phyloP scores from a whole-genome alignment of 2,888 invertebrate genomes.

The Drosophila kuntzei region DNA sequence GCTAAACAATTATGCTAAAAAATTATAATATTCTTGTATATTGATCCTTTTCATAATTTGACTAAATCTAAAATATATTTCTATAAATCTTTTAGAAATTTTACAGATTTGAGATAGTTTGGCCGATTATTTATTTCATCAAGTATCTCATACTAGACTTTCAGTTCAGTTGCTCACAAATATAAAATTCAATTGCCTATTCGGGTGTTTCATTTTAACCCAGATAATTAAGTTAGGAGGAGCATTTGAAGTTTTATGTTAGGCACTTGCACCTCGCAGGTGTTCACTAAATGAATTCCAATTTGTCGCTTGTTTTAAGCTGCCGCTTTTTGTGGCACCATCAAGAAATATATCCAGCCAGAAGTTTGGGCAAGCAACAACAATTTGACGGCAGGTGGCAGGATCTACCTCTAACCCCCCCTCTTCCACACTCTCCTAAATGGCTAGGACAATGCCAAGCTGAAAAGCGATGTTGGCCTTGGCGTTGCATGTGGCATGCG shows the following conservation, averaged over 20 bases:
- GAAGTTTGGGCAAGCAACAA: neutral
- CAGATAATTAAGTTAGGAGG: neutral
- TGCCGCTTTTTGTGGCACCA: conserved; percentile 15
- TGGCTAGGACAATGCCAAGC: conserved; percentile 43
- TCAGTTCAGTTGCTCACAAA: neutral
- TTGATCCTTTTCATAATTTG: too few relatives aligned
- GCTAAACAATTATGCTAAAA: too few relatives aligned
- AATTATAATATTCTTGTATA: too few relatives aligned
- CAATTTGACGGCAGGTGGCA: conserved; percentile 8
- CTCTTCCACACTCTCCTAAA: neutral
- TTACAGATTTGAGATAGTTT: neutral
- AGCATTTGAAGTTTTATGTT: conserved; percentile 11
- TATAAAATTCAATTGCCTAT: conserved; percentile 13
- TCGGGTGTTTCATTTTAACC: neutral
- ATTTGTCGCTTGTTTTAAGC: conserved; percentile 43
- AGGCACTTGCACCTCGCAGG: conserved; percentile 15
- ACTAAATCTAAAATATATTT: too few relatives aligned
- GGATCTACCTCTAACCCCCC: neutral
- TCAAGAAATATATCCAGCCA: conserved; percentile 24
- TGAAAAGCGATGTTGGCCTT: conserved; percentile 47
- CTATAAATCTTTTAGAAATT: too few relatives aligned
- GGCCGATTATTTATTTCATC: neutral
- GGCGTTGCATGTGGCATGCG: conserved; percentile 27
- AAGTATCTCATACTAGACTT: neutral
- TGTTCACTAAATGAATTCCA: conserved; percentile 49